phyloP scores from a whole-genome alignment of 1,140 invertebrate genomes.

The Pogonomyrmex barbatus region DNA sequence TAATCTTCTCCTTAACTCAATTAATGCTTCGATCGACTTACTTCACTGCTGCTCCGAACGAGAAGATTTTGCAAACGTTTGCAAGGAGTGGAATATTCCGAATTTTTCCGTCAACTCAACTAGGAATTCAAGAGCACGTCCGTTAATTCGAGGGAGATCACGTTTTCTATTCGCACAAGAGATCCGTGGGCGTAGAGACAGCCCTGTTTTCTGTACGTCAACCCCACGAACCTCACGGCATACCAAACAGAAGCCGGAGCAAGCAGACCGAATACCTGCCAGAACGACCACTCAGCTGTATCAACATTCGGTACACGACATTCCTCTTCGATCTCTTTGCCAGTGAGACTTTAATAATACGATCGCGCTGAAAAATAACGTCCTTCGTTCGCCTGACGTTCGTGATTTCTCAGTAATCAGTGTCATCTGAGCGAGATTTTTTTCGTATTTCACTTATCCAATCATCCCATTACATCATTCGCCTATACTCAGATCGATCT shows the following conservation, averaged over 20 bases:
- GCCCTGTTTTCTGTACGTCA: slow-evolving; percentile 37
- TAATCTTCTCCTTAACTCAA: neutral
- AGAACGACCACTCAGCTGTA: slow-evolving; percentile 86
- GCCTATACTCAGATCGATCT: neutral
- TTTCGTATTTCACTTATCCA: slow-evolving; percentile 20
- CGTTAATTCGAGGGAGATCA: slow-evolving; percentile 34
- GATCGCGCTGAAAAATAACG: slow-evolving; percentile 69
- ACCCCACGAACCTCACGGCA: slow-evolving; percentile 75
- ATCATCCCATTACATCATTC: slow-evolving; percentile 6
- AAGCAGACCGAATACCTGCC: slow-evolving; percentile 81
- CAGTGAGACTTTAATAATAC: slow-evolving; percentile 75
- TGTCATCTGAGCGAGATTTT: neutral
- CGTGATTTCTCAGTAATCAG: slow-evolving; percentile 46
- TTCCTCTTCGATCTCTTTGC: slow-evolving; percentile 83
- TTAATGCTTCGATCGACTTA: neutral
- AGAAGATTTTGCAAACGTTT: neutral
- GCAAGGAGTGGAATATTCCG: neutral
- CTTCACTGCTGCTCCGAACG: neutral
- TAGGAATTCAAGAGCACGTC: neutral
- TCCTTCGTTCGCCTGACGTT: slow-evolving; percentile 23
- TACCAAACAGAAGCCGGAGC: slow-evolving; percentile 85
- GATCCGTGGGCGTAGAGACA: slow-evolving; percentile 53
- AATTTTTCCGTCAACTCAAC: slow-evolving; percentile 2
- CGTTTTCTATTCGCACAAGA: slow-evolving; percentile 32
- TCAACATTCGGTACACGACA: slow-evolving; percentile 86